A percentile compares a stretch with the other conserved stretches of the same genome.
These are phyloP conservation scores for Pyrgilauda ruficollis DNA, from an alignment of 2,113 vertebrate genomes.

Conservation along the genomic window DNA sequence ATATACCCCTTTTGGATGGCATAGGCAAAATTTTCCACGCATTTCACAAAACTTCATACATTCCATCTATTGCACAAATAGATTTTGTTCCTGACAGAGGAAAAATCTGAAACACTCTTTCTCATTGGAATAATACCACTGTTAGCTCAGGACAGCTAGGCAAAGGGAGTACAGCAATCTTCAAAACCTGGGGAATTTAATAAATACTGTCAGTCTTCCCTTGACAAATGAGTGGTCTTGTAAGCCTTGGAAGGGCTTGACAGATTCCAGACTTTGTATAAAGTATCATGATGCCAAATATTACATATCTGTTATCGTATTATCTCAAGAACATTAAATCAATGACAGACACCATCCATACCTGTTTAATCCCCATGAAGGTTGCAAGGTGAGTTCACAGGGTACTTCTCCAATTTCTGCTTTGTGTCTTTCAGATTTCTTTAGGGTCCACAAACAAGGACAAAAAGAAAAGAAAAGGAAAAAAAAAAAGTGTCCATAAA, in stretches of 20 bases:
- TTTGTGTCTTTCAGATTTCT: neutral
- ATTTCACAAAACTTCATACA: neutral
- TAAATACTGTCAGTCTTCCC: neutral
- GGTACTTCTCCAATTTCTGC: neutral
- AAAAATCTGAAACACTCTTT: neutral
- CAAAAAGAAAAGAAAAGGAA: neutral
- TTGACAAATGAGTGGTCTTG: neutral
- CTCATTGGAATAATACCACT: neutral
- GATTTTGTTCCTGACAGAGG: neutral
- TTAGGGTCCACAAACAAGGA: neutral
- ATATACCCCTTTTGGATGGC: neutral
- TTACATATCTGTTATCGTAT: neutral
- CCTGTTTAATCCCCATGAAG: neutral
- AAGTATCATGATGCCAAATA: neutral
- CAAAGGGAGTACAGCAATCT: fast-evolving
- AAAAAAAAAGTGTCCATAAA: neutral
- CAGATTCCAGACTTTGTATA: neutral
- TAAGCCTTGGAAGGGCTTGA: neutral
- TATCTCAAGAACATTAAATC: neutral
- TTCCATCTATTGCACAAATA: neutral
- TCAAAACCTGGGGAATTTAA: neutral
- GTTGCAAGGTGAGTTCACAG: neutral
- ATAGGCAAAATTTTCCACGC: neutral
- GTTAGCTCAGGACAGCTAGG: neutral
- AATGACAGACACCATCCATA: neutral